These are phyloP conservation scores for Antedon bifida DNA, from an alignment of 35 echinoderm and acorn worm genomes.

Conservation along the genomic window DNA sequence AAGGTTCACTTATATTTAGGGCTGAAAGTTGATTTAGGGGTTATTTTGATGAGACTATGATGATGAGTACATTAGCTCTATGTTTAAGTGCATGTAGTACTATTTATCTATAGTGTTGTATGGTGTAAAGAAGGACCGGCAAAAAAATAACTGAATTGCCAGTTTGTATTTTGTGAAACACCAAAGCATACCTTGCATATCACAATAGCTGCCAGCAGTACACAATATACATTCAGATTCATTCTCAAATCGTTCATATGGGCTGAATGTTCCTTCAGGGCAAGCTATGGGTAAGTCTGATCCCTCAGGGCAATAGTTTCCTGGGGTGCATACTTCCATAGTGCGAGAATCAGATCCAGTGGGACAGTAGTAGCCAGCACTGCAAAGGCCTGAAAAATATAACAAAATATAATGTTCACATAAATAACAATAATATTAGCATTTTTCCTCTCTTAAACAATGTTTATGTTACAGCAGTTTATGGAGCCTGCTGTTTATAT, in stretches of 20 bases:
- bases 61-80: too few species aligned
- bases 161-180: too few species aligned
- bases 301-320: constrained; percentile 66
- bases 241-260: constrained; percentile 40
- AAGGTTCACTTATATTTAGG: too few species aligned
- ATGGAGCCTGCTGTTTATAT: too few species aligned
- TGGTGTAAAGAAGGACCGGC: too few species aligned
- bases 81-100: too few species aligned
- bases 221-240: constrained; percentile 53
- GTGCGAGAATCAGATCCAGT: constrained; percentile 66
- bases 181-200: constrained; percentile 41
- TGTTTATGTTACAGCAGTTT: background rate
- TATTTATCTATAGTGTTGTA: too few species aligned
- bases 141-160: too few species aligned
- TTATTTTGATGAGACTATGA: too few species aligned
- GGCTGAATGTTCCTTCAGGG: constrained; percentile 87
- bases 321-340: constrained; percentile 54
- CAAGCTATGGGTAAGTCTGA: constrained; percentile 58
- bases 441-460: background rate
- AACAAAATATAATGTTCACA: background rate
- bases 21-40: too few species aligned
- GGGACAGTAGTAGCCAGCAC: constrained; percentile 67
- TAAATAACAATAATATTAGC: background rate
- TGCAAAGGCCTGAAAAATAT: constrained; percentile 35
- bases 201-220: constrained; percentile 81